A percentile compares a stretch with the other conserved stretches of the same genome.
phyloP scores from a whole-genome alignment of 2,888 invertebrate species.

The Lithosia quadra region DNA sequence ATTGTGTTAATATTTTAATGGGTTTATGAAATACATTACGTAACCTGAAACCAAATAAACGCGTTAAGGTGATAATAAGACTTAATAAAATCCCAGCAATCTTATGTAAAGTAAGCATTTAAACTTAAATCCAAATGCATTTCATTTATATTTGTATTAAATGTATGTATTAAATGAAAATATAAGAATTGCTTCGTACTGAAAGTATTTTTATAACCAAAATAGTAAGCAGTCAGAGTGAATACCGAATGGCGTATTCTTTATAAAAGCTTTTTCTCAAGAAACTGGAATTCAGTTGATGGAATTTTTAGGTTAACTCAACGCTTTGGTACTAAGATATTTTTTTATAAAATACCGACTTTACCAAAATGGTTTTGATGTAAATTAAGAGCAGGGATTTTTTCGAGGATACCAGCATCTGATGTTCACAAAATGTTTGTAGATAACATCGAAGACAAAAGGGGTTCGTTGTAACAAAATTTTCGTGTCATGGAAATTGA shows the following conservation, averaged over 20 bases:
- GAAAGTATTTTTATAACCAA: conserved; percentile 4
- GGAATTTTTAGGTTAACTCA: conserved; percentile 5
- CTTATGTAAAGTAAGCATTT: neutral
- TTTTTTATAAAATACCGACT: neutral
- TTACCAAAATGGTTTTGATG: neutral
- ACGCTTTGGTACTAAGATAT: neutral
- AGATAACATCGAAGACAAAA: neutral
- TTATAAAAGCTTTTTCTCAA: conserved; percentile 2
- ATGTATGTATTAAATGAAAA: neutral
- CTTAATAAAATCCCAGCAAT: neutral
- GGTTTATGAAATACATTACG: neutral
- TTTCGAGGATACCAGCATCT: neutral
- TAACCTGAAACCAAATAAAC: neutral
- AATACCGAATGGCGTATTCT: neutral
- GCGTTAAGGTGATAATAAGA: neutral
- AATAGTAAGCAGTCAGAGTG: neutral
- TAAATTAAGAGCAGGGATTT: neutral
- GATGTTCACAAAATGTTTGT: neutral
- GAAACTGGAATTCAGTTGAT: neutral
- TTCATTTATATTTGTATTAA: too few relatives aligned
- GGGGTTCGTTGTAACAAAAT: too few relatives aligned
- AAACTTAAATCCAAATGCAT: neutral
- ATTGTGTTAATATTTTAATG: neutral
- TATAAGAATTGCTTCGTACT: neutral
- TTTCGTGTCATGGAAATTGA: too few relatives aligned